Evolutionary conservation across 2,888 invertebrate species (phyloP), one percentile per base, ranked within the genome.

Genomic region (Drepana falcataria): DNA sequence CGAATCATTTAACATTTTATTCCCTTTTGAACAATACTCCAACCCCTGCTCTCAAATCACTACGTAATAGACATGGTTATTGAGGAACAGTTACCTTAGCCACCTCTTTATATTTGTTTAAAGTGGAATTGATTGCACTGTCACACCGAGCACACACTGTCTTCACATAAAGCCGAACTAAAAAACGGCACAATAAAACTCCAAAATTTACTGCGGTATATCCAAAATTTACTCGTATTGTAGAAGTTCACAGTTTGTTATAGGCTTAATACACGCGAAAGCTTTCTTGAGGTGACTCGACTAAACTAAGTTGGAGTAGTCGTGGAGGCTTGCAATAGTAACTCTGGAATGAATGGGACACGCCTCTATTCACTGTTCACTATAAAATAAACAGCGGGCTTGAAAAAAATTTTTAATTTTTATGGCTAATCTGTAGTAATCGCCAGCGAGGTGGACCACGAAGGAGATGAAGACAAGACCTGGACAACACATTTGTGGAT

Each of bases 251-350:
- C 70, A 73, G 75, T 76, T 73, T 68, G 73, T 79, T 81, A 83
- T 81, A 79, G 81, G 68, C 75, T 59, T 69, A 66, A 67, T 72
- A 77, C 83, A 84, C 82, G 82, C 83, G 72, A 82, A 77, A 77
- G 72, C 74, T 76, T 75, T 76, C 75, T 69, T 70, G 65, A 72
- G 71, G 75, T 74, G 71, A 77, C 69, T 77, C 63, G 63, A 59
- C 67, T 70, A 70, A 71, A 71, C 66, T 60, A 65, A 70, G 65
- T 73, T 71, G 59, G 60, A 61, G 65, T 62, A 64, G 61, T 60
- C 62, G 59, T 61, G 61, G 66, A 63, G 58, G 55, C 57, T 62
- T 61, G 65, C 60, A 66, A 60, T 61, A 59, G 59, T 57, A 58
- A 55, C 58, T 53, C 53, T 55, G 61, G 65, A 71, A 66, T 71